phyloP scores from a whole-genome alignment of 2,113 vertebrate genomes.

The Daboia siamensis region DNA sequence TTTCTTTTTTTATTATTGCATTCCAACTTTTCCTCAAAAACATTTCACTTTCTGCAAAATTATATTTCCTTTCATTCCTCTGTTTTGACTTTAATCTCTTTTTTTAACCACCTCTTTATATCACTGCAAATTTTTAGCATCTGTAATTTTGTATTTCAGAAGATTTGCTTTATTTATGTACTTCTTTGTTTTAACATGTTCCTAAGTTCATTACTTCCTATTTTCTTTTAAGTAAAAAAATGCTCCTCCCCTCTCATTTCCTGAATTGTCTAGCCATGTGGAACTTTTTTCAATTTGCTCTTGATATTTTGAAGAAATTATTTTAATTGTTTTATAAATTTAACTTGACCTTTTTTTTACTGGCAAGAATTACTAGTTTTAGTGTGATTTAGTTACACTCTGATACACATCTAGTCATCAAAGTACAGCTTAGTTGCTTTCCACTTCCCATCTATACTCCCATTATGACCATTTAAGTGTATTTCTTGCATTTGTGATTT shows the following conservation, averaged over 20 bases:
- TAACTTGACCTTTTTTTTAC: conserved; percentile 24
- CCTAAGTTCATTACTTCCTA: conserved; percentile 62
- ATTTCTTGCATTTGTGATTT: conserved; percentile 24
- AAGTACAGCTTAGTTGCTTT: conserved; percentile 20
- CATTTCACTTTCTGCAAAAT: conserved; percentile 34
- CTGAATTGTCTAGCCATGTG: conserved; percentile 39
- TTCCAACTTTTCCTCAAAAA: conserved; percentile 23
- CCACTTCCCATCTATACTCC: neutral
- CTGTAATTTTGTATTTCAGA: conserved; percentile 47
- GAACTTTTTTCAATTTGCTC: conserved; percentile 38
- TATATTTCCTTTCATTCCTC: conserved; percentile 24
- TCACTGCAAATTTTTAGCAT: conserved; percentile 47
- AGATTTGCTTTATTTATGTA: conserved; percentile 52
- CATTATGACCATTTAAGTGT: neutral
- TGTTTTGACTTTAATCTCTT: neutral
- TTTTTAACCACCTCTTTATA: neutral
- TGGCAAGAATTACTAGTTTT: conserved; percentile 23
- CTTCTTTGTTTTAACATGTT: conserved; percentile 60
- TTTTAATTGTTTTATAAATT: conserved; percentile 24
- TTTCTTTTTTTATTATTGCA: conserved; percentile 15
- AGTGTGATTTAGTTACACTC: conserved; percentile 28
- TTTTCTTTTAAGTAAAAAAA: conserved; percentile 61
- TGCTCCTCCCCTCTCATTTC: conserved; percentile 44
- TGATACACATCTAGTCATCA: conserved; percentile 35
- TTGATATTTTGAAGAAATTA: conserved; percentile 41